A percentile compares a stretch with the other conserved stretches of the same genome.
These are phyloP conservation scores for Plemyria rubiginata DNA, from an alignment of 2,888 invertebrate species.

Conservation along the genomic window DNA sequence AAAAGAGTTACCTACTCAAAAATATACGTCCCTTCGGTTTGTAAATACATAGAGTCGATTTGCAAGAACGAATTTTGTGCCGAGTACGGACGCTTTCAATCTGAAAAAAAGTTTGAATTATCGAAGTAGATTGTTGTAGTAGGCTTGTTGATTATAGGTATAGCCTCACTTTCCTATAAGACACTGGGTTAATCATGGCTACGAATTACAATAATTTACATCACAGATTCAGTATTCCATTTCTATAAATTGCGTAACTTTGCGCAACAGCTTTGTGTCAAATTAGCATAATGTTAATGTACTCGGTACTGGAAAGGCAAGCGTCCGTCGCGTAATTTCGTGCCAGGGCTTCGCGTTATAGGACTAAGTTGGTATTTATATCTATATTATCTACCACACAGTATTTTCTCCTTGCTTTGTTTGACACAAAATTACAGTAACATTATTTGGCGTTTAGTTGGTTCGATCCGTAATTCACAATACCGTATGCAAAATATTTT, in stretches of 20 bases:
- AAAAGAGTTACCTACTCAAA: too few relatives aligned
- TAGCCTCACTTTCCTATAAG: not conserved
- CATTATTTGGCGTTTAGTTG: too few relatives aligned
- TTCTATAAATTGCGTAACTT: slow-evolving; percentile 21
- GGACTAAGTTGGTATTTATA: not conserved
- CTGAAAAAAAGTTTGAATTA: too few relatives aligned
- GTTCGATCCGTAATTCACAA: not conserved
- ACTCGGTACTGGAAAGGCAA: slow-evolving; percentile 14
- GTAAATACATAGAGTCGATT: too few relatives aligned
- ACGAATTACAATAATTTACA: slow-evolving; percentile 11
- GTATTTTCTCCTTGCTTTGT: not conserved
- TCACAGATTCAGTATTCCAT: slow-evolving; percentile 10
- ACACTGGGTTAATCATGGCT: slow-evolving; percentile 6
- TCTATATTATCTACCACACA: not conserved
- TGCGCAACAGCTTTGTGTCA: slow-evolving; percentile 20
- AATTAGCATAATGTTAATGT: slow-evolving; percentile 24
- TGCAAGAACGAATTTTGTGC: too few relatives aligned
- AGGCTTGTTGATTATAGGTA: too few relatives aligned
- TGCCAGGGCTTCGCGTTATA: not conserved
- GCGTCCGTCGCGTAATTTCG: slow-evolving; percentile 7
- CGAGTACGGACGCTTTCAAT: too few relatives aligned
- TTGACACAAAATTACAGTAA: not conserved
- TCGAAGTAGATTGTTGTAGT: too few relatives aligned
- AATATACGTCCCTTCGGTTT: too few relatives aligned
- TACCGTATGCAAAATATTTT: not conserved